These are phyloP conservation scores for Colletes gigas DNA, from an alignment of 1,140 invertebrate genomes.

Conservation along the genomic window DNA sequence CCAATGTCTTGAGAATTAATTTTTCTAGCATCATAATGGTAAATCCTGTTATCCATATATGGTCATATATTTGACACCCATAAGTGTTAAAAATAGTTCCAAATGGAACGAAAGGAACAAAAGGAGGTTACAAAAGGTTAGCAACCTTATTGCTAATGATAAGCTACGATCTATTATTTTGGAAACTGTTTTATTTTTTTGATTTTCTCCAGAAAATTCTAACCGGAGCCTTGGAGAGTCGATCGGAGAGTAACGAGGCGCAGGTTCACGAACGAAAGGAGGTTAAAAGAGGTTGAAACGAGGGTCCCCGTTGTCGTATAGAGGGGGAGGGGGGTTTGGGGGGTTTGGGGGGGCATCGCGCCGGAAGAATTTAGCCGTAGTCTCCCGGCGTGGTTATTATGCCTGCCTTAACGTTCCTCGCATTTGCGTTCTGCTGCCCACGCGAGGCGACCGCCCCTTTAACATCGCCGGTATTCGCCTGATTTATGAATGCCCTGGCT, in stretches of 20 bases:
- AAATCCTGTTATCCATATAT: no score
- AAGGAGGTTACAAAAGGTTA: no score
- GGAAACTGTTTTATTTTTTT: no score
- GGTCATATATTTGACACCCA: no score
- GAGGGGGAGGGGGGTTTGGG: conserved; percentile 2
- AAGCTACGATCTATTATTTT: no score
- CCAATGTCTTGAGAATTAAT: no score
- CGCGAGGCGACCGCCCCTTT: conserved; percentile 69
- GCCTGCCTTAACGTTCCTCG: conserved; percentile 60
- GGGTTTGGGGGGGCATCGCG: conserved; percentile 3
- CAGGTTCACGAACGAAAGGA: conserved; percentile 15
- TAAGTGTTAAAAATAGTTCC: no score
- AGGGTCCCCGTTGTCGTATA: conserved; percentile 1
- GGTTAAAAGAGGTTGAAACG: conserved; percentile 22
- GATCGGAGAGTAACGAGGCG: not conserved
- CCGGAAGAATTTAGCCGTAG: conserved; percentile 63
- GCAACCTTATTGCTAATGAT: no score
- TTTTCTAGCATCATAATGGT: no score
- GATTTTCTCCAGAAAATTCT: no score
- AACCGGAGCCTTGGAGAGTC: not conserved
- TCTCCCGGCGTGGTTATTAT: conserved; percentile 57
- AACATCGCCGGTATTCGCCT: conserved; percentile 71
- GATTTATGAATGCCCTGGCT: conserved; percentile 71
- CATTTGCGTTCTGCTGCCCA: conserved; percentile 66
- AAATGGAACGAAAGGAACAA: no score